Conservation (phyloP, 2,888 invertebrate species). For the Caenorhabditis sp. region DNA sequence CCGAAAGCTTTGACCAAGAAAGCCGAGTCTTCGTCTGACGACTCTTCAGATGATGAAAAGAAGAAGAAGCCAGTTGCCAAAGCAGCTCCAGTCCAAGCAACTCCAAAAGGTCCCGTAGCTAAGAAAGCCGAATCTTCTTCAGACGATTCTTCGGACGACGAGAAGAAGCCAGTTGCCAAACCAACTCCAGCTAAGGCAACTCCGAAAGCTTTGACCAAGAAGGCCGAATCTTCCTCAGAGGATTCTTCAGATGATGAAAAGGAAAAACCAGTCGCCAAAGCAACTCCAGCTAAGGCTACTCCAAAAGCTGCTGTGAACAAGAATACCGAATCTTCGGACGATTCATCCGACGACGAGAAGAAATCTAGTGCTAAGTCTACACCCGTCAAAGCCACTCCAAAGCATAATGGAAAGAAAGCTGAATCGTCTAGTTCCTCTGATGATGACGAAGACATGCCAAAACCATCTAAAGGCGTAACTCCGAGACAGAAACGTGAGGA, state of each 20-base stretch:
- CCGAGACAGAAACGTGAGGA: conserved; percentile 24
- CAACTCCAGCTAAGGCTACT: conserved; percentile 33
- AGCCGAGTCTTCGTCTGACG: conserved; percentile 50
- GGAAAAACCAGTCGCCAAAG: conserved; percentile 58
- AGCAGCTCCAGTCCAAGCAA: conserved; percentile 31
- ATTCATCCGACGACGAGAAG: conserved; percentile 55
- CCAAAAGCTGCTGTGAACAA: conserved; percentile 27
- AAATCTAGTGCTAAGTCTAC: conserved; percentile 55
- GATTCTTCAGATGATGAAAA: conserved; percentile 68
- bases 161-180: conserved; percentile 40
- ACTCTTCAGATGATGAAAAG: conserved; percentile 56
- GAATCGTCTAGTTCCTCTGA: conserved; percentile 64
- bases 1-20: conserved; percentile 51
- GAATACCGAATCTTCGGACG: conserved; percentile 6
- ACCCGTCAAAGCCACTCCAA: conserved; percentile 53
- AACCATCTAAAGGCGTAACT: conserved; percentile 41
- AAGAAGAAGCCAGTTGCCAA: conserved; percentile 55
- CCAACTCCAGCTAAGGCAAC: conserved; percentile 36
- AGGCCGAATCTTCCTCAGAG: conserved; percentile 39
- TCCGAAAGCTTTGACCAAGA: conserved; percentile 48
- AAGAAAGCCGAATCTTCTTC: conserved; percentile 62
- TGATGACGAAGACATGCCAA: conserved; percentile 59
- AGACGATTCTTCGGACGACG: conserved; percentile 61
- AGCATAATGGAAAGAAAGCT: conserved; percentile 38
- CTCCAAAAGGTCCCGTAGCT: conserved; percentile 36